Evolutionary conservation across 2,888 invertebrate species (phyloP), one percentile per base, ranked within the genome.

Genomic region (Drosophila maculinotata): DNA sequence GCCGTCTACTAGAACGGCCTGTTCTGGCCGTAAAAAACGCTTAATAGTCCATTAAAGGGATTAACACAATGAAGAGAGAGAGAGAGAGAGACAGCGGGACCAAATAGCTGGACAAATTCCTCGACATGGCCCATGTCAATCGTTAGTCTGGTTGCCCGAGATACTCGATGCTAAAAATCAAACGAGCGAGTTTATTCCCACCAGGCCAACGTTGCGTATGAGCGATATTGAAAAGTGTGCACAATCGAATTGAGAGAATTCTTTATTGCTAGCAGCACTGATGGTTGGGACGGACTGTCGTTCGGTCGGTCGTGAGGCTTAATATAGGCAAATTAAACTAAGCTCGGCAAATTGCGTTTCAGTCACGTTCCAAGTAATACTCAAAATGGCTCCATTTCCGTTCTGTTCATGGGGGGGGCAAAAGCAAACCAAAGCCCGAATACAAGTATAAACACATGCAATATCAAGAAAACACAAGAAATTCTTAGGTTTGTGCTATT

Each of bases 301-400:
- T 28, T 31, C 17, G 41, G 15, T 49, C 15, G n/a, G 25, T 28
- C 20, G n/a, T 30, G 31, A 4, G 42, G 54, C 76, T 76, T 70
- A 62, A 64, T 62, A 68, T 78, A 68, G 72, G 84, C 88, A 84
- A 88, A 84, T 84, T 84, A 88, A 88, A 86, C 87, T 79, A 88
- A 84, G 83, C 84, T 68, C 65, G 44, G 44, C 35, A 84, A 76
- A 84, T 86, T 76, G 80, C 75, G 80, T 70, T 86, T 71, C 84
- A 79, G 83, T 84, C 88, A 84, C 83, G 83, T 88, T 83, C 57
- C 72, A 49, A 65, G 67, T 51, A 62, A 63, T 75, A 56, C 69
- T 47, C 57, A 54, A 76, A 87, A 85, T 81, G 68, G 85, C 84
- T 80, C 81, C 79, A 80, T 83, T 60, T 68, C 80, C 71, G 59